phyloP scores from a whole-genome alignment of 2,113 vertebrate genomes.

The Hippolais icterina region DNA sequence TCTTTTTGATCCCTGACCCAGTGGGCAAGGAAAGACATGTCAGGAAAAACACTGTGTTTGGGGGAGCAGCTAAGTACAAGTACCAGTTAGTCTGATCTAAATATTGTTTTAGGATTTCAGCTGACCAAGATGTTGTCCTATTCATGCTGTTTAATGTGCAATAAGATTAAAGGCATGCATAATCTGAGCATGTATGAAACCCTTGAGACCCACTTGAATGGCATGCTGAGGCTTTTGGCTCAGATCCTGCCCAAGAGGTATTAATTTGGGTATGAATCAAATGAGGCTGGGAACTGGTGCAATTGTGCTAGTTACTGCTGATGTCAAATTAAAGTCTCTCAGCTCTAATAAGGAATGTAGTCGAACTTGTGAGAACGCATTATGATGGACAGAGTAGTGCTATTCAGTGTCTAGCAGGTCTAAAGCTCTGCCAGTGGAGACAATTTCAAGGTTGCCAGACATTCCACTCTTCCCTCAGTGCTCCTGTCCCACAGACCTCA shows the following conservation, averaged over 20 bases:
- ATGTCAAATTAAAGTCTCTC: constrained; percentile 28
- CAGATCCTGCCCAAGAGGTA: constrained; percentile 53
- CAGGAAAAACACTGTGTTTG: constrained; percentile 31
- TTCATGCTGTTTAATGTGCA: constrained; percentile 70
- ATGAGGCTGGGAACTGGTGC: background rate
- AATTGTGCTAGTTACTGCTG: constrained; percentile 5
- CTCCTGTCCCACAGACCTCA: background rate
- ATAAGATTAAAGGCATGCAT: constrained; percentile 61
- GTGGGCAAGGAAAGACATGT: constrained; percentile 50
- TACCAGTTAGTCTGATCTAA: constrained; percentile 57
- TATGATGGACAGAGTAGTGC: background rate
- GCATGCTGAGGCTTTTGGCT: constrained; percentile 51
- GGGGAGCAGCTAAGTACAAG: constrained; percentile 46
- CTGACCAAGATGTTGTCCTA: constrained; percentile 63
- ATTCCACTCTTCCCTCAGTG: background rate
- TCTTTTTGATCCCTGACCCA: constrained; percentile 62
- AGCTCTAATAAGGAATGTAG: background rate
- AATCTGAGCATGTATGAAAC: constrained; percentile 58
- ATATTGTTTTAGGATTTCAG: constrained; percentile 68
- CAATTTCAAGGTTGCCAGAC: background rate
- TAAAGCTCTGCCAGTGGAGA: background rate
- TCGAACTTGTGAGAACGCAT: background rate
- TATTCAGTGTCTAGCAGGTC: background rate
- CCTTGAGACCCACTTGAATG: constrained; percentile 44
- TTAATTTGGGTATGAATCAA: constrained; percentile 52